Percentiles rank a stretch among this genome's conserved stretches.
These are phyloP conservation scores for Julus scandinavius DNA, from an alignment of 2,888 invertebrate genomes.

Conservation along the genomic window DNA sequence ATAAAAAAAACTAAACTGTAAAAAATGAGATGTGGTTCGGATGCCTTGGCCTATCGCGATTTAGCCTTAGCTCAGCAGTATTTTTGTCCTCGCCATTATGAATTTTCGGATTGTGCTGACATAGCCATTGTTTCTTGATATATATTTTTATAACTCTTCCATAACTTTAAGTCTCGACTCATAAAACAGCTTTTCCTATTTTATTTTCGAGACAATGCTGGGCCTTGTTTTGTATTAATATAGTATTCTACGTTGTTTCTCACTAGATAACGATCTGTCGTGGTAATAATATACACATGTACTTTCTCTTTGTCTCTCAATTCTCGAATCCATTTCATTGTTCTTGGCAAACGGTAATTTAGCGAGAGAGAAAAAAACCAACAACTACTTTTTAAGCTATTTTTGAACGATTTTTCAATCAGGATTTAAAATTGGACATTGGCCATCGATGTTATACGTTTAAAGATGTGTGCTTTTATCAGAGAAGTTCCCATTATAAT, in stretches of 20 bases:
- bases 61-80: conserved; percentile 11
- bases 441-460: background rate
- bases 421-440: background rate
- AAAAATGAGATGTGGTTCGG: background rate
- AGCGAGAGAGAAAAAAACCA: background rate
- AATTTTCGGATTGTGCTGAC: conserved; percentile 30
- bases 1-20: background rate
- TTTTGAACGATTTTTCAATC: background rate
- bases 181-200: conserved; percentile 12
- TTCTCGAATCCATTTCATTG: background rate
- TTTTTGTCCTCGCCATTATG: background rate
- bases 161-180: conserved; percentile 29
- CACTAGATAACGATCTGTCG: background rate
- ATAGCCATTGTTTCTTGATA: conserved; percentile 3
- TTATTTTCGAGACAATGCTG: conserved; percentile 14
- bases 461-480: background rate
- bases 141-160: conserved; percentile 43
- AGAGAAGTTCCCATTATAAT: too few relatives aligned
- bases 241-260: background rate
- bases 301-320: background rate
- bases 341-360: background rate
- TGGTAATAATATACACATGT: background rate
- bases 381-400: background rate
- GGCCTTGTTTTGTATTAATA: background rate
- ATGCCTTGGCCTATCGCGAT: background rate